These are phyloP conservation scores for Harpagoxenus sublaevis DNA, from an alignment of 2,888 invertebrate species.

Conservation along the genomic window DNA sequence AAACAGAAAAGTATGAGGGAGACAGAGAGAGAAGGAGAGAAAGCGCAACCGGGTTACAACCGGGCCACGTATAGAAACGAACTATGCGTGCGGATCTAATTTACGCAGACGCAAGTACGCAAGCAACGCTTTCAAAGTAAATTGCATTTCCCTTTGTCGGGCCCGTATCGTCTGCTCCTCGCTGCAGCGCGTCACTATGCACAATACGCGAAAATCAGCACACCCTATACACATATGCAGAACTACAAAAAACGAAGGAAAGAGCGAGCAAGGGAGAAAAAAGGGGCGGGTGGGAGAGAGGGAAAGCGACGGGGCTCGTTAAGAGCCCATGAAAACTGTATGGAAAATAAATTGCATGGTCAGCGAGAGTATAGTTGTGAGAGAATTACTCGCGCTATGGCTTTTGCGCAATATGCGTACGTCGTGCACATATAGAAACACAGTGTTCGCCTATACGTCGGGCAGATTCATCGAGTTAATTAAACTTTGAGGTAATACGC, in stretches of 20 bases:
- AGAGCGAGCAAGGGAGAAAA: neutral
- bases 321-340: conserved; percentile 78
- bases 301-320: conserved; percentile 73
- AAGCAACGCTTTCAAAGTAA: conserved; percentile 57
- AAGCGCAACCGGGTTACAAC: conserved; percentile 40
- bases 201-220: conserved; percentile 56
- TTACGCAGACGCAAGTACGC: conserved; percentile 49
- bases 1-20: neutral
- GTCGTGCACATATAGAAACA: conserved; percentile 30
- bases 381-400: conserved; percentile 65
- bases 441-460: neutral
- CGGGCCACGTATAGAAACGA: conserved; percentile 50
- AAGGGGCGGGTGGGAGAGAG: neutral
- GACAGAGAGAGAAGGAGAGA: neutral
- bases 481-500: conserved; percentile 69
- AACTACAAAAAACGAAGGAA: conserved; percentile 6
- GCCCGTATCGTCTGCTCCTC: conserved; percentile 41
- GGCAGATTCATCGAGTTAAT: conserved; percentile 72
- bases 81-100: conserved; percentile 52
- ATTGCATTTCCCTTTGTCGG: conserved; percentile 62
- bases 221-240: conserved; percentile 44
- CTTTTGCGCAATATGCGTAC: conserved; percentile 43
- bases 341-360: conserved; percentile 76
- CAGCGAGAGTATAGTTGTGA: conserved; percentile 50
- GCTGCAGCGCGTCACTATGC: conserved; percentile 31